Percentiles rank a stretch among this genome's conserved stretches.
Evolutionary conservation across 1,140 invertebrate genomes (phyloP).

Genomic region (Capitella teleta): DNA sequence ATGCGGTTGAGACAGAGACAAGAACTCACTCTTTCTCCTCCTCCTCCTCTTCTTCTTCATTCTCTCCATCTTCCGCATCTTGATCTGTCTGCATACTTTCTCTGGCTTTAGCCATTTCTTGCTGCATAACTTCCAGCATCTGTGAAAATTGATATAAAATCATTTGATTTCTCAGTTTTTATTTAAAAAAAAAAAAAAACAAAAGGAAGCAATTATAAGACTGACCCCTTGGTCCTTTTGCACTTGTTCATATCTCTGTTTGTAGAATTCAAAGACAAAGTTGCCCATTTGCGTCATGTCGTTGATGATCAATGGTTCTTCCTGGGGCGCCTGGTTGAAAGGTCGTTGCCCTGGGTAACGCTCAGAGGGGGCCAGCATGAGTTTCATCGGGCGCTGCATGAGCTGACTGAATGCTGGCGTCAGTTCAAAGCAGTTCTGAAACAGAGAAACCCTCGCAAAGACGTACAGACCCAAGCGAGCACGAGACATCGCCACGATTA

Average conservation of each 20-base stretch:
- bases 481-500: conserved; percentile 95
- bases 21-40: too few relatives aligned
- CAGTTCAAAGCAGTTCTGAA: conserved; percentile 93
- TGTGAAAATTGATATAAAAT: neutral
- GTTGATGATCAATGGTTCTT: conserved; percentile 48
- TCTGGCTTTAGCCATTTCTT: neutral
- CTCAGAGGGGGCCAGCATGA: conserved; percentile 68
- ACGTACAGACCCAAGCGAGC: conserved; percentile 94
- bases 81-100: neutral
- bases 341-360: conserved; percentile 58
- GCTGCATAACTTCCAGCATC: neutral
- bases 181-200: neutral
- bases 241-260: conserved; percentile 54
- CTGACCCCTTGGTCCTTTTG: conserved; percentile 19
- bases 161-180: neutral
- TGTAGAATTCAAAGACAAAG: conserved; percentile 83
- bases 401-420: conserved; percentile 57
- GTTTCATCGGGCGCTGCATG: conserved; percentile 56
- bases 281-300: conserved; percentile 89
- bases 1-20: too few relatives aligned
- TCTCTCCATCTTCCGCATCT: neutral
- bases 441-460: conserved; percentile 82
- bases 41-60: too few relatives aligned
- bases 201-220: neutral
- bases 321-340: conserved; percentile 17